Evolutionary conservation across 2,888 invertebrate genomes (phyloP).

Genomic region (Hypena proboscidalis): DNA sequence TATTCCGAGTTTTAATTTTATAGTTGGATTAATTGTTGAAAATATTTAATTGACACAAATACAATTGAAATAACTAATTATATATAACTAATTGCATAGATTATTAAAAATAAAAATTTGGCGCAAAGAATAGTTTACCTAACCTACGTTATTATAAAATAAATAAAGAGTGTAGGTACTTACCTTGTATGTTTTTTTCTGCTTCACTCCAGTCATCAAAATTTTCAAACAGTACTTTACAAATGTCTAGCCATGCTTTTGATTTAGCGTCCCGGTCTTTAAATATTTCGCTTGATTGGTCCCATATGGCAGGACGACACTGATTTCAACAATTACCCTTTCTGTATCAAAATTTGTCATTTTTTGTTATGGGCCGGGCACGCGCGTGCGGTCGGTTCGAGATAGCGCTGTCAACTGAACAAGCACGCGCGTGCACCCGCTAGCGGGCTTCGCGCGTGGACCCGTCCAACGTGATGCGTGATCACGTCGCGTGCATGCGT

Average conservation of each 20-base stretch:
- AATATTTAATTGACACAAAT: slow-evolving; percentile 26
- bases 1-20: slow-evolving; percentile 20
- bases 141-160: slow-evolving; percentile 34
- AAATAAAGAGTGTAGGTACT: slow-evolving; percentile 33
- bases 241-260: slow-evolving; percentile 34
- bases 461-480: slow-evolving; percentile 37
- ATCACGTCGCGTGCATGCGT: slow-evolving; percentile 35
- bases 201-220: slow-evolving; percentile 26
- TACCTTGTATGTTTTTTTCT: slow-evolving; percentile 32
- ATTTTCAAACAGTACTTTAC: slow-evolving; percentile 29
- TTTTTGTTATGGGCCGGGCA: slow-evolving; percentile 33
- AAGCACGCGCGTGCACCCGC: slow-evolving; percentile 29
- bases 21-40: slow-evolving; percentile 21
- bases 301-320: slow-evolving; percentile 33
- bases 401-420: slow-evolving; percentile 30
- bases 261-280: slow-evolving; percentile 30
- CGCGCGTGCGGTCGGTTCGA: slow-evolving; percentile 32
- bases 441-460: slow-evolving; percentile 29
- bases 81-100: slow-evolving; percentile 37
- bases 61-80: slow-evolving; percentile 27
- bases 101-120: slow-evolving; percentile 37
- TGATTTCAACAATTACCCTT: slow-evolving; percentile 35
- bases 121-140: slow-evolving; percentile 34
- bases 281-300: slow-evolving; percentile 27
- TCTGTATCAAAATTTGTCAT: slow-evolving; percentile 33